Conservation (phyloP, 2,888 invertebrate genomes). For the Chymomyza caudatula region DNA sequence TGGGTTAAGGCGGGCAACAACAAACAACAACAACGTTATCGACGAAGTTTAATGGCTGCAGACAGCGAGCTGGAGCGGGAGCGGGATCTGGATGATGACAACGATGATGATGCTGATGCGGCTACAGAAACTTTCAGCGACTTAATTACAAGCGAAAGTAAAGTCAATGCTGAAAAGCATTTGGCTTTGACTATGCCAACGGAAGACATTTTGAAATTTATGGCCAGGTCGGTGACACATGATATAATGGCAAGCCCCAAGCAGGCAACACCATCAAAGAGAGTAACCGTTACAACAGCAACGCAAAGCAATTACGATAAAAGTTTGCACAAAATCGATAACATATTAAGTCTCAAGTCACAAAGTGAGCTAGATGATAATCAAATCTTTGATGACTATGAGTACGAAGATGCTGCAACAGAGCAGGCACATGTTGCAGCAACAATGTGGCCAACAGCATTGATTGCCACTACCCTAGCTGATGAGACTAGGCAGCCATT, state of each 20-base stretch:
- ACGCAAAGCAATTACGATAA: constrained; percentile 45
- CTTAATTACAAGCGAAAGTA: constrained; percentile 70
- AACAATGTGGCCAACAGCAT: constrained; percentile 15
- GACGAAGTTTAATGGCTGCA: constrained; percentile 69
- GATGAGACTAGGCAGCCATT: constrained; percentile 52
- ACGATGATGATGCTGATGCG: constrained; percentile 26
- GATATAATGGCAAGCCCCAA: constrained; percentile 18
- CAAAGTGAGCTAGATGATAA: constrained; percentile 15
- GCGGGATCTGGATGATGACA: background rate
- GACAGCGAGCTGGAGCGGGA: constrained; percentile 29
- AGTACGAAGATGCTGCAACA: constrained; percentile 35
- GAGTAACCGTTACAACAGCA: background rate
- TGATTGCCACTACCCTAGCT: background rate
- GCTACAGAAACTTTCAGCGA: constrained; percentile 65
- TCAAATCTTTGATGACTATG: constrained; percentile 56
- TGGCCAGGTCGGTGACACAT: constrained; percentile 20
- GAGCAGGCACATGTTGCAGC: constrained; percentile 7
- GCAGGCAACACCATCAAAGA: background rate
- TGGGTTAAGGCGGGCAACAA: constrained; percentile 2
- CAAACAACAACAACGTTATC: constrained; percentile 54
- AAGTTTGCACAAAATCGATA: constrained; percentile 72
- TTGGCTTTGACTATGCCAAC: constrained; percentile 31
- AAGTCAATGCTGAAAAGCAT: constrained; percentile 43
- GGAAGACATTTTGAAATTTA: constrained; percentile 33
- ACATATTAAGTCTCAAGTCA: constrained; percentile 67